phyloP scores from a whole-genome alignment of 2,113 vertebrate genomes.

The Chaenocephalus aceratus region DNA sequence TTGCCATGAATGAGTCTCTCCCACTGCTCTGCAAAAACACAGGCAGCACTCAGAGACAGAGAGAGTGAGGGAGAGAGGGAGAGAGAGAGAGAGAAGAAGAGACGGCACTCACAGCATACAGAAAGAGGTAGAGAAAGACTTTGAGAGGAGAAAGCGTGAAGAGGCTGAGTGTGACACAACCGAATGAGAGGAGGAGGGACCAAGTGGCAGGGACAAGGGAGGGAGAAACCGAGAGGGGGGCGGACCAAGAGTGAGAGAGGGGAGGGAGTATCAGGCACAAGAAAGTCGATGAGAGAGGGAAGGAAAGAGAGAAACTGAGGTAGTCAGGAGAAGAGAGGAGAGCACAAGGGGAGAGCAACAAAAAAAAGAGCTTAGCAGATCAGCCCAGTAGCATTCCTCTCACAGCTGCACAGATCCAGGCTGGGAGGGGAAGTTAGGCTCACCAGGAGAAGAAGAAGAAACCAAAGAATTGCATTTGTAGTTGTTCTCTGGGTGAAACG shows the following conservation, averaged over 20 bases:
- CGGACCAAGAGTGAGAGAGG: slow-evolving; percentile 48
- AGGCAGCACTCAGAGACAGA: slow-evolving; percentile 73
- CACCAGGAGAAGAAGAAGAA: slow-evolving; percentile 34
- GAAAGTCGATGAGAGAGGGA: slow-evolving; percentile 66
- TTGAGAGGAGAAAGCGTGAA: slow-evolving; percentile 61
- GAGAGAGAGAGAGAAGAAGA: slow-evolving; percentile 53
- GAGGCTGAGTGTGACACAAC: slow-evolving; percentile 65
- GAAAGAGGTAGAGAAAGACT: slow-evolving; percentile 76
- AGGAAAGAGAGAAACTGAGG: slow-evolving; percentile 65
- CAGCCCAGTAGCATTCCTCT: slow-evolving; percentile 71
- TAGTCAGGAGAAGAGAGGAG: slow-evolving; percentile 66
- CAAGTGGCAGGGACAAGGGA: slow-evolving; percentile 41
- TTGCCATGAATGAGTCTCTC: slow-evolving; percentile 66
- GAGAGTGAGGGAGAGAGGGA: slow-evolving; percentile 51
- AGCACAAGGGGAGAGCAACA: slow-evolving; percentile 21
- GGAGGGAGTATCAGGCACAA: slow-evolving; percentile 49
- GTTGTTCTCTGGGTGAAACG: slow-evolving; percentile 31
- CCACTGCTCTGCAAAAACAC: slow-evolving; percentile 68
- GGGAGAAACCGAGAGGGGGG: slow-evolving; percentile 55
- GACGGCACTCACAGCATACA: slow-evolving; percentile 75
- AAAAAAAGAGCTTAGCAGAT: slow-evolving; percentile 66
- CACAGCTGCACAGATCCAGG: slow-evolving; percentile 68
- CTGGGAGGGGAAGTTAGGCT: slow-evolving; percentile 68
- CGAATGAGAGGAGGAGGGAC: slow-evolving; percentile 63
- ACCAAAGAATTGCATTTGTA: not conserved